Conservation (phyloP, 2,113 vertebrate genomes). For the Vulpes ferrilata region DNA sequence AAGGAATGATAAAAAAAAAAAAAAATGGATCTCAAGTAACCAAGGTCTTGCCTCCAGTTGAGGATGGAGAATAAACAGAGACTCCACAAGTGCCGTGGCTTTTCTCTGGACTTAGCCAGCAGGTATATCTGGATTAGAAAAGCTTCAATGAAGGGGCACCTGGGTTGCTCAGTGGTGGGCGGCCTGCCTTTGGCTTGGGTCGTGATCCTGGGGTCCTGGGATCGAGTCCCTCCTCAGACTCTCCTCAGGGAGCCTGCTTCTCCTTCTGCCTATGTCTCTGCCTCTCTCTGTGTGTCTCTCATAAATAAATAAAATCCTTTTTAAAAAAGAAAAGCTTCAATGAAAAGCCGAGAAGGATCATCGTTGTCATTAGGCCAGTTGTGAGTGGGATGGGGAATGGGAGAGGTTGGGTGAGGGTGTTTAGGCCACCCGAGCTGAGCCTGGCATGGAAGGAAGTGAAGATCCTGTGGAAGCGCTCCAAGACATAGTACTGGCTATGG, state of each 20-base stretch:
- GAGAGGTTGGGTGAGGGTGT: background rate
- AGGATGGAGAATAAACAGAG: constrained; percentile 28
- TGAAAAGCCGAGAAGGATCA: background rate
- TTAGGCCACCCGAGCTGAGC: background rate
- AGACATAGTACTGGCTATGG: background rate
- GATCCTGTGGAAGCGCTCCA: background rate
- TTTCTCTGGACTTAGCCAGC: background rate
- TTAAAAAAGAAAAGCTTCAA: background rate
- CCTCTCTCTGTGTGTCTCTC: too few relatives aligned
- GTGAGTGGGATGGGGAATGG: background rate
- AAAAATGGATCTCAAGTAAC: background rate
- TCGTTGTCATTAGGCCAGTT: background rate
- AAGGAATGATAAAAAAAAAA: background rate
- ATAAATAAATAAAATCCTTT: too few relatives aligned
- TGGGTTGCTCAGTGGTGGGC: too few relatives aligned
- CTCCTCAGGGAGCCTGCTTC: too few relatives aligned
- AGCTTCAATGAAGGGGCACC: background rate
- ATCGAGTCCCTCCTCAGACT: too few relatives aligned
- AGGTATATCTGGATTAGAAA: constrained; percentile 26
- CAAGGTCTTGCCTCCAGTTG: background rate
- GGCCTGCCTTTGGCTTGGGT: too few relatives aligned
- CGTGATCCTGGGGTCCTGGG: too few relatives aligned
- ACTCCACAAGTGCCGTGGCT: background rate
- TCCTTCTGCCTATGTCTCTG: too few relatives aligned
- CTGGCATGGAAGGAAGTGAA: background rate